Base-by-base conservation (phyloP, 2,797 vertebrate species). In the Adrianichthys oophorus region DNA sequence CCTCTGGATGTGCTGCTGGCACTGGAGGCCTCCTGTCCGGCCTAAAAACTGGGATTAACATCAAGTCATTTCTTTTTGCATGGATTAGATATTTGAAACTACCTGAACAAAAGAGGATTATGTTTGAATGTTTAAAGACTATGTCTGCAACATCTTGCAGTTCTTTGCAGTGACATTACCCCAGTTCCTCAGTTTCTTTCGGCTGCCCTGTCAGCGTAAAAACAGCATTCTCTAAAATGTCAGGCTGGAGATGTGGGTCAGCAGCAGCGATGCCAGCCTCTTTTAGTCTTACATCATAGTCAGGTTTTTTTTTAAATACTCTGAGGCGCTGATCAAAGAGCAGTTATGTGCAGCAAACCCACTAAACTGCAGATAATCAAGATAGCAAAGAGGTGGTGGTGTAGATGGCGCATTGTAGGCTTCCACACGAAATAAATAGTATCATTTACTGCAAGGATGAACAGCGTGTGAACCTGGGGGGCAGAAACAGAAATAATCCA, bases 31-130 rank as follows among this genome's bases (percentile, higher is more conserved):
- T 44, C 24, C 40, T 4, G 56, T 60, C 68, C 46, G 52, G 52
- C 10, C 65, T 68, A 54, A 62, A 41, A 53, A 44, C 62, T 51
- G 49, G 65, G 62, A 83, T 89, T 85, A 85, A 63, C 64, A 53
- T 66, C 59, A 80, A 72, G 76, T 66, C 66, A 78, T 50, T 67
- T 44, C 64, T 64, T 62, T 42, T 37, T 21, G 58, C 62, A n/a
- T 3, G 64, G 72, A 75, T 81, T 49, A 68, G 52, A 63, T 53
- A 53, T 63, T 21, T 61, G 5, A 78, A 74, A 55, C 44, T 10
- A 60, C 41, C 15, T 18, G 0, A 45, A 46, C 57, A 78, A 56
- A 70, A 68, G 60, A 57, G 0, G 19, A 46, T 14, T 46, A 44
- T 14, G 48, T 60, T 49, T 45, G 5, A 44, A 52, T 59, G 50